Base-by-base conservation (phyloP, 2,888 invertebrate genomes). In the Rotaria socialis region DNA sequence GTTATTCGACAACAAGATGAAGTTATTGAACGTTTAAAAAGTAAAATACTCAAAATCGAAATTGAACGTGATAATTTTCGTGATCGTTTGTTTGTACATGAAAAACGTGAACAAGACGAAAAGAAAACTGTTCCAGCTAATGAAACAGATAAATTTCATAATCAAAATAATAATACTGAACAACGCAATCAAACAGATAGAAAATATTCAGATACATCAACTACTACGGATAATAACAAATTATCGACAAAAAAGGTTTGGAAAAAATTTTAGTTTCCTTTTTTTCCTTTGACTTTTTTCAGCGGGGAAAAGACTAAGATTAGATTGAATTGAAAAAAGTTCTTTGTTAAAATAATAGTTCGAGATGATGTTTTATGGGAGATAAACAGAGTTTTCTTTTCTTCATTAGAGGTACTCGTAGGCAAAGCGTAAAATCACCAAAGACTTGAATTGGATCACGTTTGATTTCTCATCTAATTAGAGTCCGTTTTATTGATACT, bases 11-110 rank as follows among this genome's bases (percentile, higher is more conserved):
- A 47, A 80, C 80, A 80, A 47, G 80, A 80, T 80, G 80, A 80
- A 80, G 80, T 80, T 47, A 80, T 80, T 47, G 80, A 80, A 80
- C 80, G 80, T 11, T 47, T 80, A 47, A 80, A 80, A 80, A 80
- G 10, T n/a, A 80, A 80, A 80, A 80, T 80, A 47, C 14, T n/a
- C 0, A 19, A n/a, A 47, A 43, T 80, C 24, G 80, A 80, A 80
- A 47, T 43, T 4, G 67, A 67, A 35, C 67, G 67, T 35, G 35
- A 67, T 67, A 5, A 35, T 35, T 67, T 35, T 67, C 27, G 35
- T 43, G 43, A 75, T 22, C n/a, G n/a, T 24, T 41, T 43, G 43
- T 10, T 11, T 43, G 43, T 27, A 47, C 43, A n/a, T n/a, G 43
- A 47, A 47, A 24, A 75, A 75, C 22, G n/a, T 47, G 43, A 47